Conservation (phyloP, 2,888 invertebrate genomes). For the Barypeithes pellucidus region DNA sequence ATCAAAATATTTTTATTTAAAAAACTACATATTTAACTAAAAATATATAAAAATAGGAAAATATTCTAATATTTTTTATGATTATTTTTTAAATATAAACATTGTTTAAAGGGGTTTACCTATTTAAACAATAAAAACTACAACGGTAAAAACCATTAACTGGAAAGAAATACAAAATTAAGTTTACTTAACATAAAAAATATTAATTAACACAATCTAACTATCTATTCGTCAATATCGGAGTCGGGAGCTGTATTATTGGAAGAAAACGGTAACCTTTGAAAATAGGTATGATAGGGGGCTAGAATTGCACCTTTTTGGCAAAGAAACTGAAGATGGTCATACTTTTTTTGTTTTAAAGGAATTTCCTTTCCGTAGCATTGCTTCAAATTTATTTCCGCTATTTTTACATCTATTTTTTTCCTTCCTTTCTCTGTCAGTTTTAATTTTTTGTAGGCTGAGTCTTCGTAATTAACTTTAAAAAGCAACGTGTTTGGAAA, state of each 20-base stretch:
- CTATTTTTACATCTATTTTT: too few relatives aligned
- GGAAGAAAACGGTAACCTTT: too few relatives aligned
- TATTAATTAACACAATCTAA: neutral
- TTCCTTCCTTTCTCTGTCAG: too few relatives aligned
- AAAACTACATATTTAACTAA: neutral
- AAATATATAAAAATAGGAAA: neutral
- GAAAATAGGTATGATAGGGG: too few relatives aligned
- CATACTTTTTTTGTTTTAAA: too few relatives aligned
- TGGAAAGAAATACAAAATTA: neutral
- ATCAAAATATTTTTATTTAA: neutral
- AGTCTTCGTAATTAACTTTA: too few relatives aligned
- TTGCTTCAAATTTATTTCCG: too few relatives aligned
- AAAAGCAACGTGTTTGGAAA: too few relatives aligned
- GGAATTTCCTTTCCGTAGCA: too few relatives aligned
- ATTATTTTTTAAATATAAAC: neutral
- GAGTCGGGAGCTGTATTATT: neutral
- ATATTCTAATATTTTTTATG: neutral
- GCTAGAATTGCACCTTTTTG: too few relatives aligned
- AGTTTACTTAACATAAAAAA: conserved; percentile 1
- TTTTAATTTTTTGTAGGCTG: too few relatives aligned
- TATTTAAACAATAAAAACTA: neutral
- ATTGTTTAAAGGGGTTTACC: neutral
- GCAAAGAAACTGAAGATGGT: too few relatives aligned
- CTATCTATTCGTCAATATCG: conserved; percentile 1
- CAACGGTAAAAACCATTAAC: neutral